phyloP scores from a whole-genome alignment of 2,888 invertebrate genomes.

The Electrophaes corylata region DNA sequence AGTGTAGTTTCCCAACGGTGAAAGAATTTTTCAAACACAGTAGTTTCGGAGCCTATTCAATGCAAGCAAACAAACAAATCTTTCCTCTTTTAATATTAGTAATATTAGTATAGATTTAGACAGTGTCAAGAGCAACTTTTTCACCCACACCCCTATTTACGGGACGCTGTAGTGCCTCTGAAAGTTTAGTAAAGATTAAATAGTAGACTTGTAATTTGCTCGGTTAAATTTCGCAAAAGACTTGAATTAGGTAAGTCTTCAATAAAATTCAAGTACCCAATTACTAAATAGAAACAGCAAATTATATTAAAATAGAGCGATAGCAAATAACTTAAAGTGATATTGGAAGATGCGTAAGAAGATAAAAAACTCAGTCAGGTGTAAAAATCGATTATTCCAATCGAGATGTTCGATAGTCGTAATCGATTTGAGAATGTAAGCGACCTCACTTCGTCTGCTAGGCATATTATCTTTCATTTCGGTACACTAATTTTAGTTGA shows the following conservation, averaged over 20 bases:
- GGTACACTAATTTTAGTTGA: constrained; percentile 17
- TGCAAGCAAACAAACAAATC: too few species aligned
- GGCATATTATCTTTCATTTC: constrained; percentile 22
- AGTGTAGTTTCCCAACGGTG: too few species aligned
- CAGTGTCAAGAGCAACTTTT: too few species aligned
- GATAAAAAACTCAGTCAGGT: constrained; percentile 11
- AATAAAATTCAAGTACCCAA: neutral
- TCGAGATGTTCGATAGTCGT: constrained; percentile 14
- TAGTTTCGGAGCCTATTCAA: too few species aligned
- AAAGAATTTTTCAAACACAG: too few species aligned
- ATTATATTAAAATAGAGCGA: neutral
- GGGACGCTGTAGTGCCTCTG: too few species aligned
- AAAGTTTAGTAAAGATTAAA: too few species aligned
- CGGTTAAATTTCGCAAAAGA: neutral
- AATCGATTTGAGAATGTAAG: constrained; percentile 14
- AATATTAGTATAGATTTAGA: too few species aligned
- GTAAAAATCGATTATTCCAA: constrained; percentile 14
- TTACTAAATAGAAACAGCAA: neutral
- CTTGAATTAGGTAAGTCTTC: neutral
- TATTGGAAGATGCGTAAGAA: constrained; percentile 5
- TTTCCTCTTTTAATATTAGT: too few species aligned
- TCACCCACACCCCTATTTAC: too few species aligned
- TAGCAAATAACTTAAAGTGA: constrained; percentile 1
- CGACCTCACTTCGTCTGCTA: constrained; percentile 2
- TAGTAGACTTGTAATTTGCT: neutral